phyloP scores from a whole-genome alignment of 1,140 invertebrate genomes.

The Ptiloglossa arizonensis region DNA sequence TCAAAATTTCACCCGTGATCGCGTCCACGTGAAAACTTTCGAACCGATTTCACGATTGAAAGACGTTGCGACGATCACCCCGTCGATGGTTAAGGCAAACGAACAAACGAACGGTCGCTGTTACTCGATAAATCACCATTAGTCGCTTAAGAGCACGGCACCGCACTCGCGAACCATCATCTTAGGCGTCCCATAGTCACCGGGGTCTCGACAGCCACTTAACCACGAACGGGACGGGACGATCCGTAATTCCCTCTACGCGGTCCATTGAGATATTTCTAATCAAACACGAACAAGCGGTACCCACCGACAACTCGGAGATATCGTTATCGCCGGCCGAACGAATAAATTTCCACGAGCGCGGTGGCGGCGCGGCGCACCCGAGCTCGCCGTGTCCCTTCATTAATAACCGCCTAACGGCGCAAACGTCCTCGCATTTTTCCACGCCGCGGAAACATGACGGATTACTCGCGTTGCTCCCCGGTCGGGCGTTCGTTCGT shows the following conservation, averaged over 20 bases:
- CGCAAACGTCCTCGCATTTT: neutral
- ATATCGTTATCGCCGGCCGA: conserved; percentile 30
- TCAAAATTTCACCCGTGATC: no score
- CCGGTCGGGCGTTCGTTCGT: neutral
- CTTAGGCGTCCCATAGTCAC: no score
- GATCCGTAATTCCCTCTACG: conserved; percentile 24
- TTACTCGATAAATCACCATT: conserved; percentile 41
- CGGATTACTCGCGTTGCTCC: neutral
- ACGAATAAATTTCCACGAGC: conserved; percentile 42
- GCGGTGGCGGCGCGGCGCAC: neutral
- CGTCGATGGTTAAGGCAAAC: conserved; percentile 3
- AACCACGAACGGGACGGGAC: conserved; percentile 11
- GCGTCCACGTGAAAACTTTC: no score
- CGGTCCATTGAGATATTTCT: conserved; percentile 26
- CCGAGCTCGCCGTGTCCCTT: conserved; percentile 5
- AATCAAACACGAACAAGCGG: conserved; percentile 28
- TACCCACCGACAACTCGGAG: neutral
- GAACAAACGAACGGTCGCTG: conserved; percentile 30
- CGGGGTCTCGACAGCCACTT: conserved; percentile 37
- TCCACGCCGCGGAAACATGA: neutral
- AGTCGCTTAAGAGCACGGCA: conserved; percentile 29
- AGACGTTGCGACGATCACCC: conserved; percentile 10
- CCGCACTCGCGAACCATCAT: no score
- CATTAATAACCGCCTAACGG: conserved; percentile 33
- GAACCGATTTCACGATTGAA: no score